These are phyloP conservation scores for Spodoptera littoralis DNA, from an alignment of 2,888 invertebrate species.

Conservation along the genomic window DNA sequence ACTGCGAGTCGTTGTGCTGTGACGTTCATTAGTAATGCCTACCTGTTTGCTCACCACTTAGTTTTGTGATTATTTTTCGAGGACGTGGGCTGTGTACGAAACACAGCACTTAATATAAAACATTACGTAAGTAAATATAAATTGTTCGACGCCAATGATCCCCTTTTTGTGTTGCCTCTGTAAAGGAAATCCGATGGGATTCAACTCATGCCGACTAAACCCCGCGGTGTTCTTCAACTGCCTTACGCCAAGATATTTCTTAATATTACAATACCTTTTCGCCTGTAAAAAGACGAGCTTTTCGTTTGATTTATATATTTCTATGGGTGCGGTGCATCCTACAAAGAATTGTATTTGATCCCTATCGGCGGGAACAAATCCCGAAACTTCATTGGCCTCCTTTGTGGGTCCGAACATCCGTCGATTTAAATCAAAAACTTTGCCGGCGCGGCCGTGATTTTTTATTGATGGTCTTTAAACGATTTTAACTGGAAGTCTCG, in stretches of 20 bases:
- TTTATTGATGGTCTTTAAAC: constrained; percentile 56
- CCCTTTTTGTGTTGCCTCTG: too few species aligned
- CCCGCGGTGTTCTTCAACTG: background rate
- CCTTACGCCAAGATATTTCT: constrained; percentile 7
- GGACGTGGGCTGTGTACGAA: too few species aligned
- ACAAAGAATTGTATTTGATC: constrained; percentile 35
- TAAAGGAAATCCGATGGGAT: too few species aligned
- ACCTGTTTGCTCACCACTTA: background rate
- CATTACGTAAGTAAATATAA: too few species aligned
- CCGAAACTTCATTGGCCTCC: constrained; percentile 22
- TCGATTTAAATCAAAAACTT: constrained; percentile 60
- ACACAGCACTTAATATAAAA: too few species aligned
- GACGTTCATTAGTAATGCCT: background rate
- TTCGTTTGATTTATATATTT: constrained; percentile 47
- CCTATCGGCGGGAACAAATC: constrained; percentile 20
- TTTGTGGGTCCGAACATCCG: constrained; percentile 42
- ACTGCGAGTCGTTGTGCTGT: constrained; percentile 31
- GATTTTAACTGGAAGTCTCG: constrained; percentile 49
- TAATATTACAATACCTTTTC: constrained; percentile 19
- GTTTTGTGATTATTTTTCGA: background rate
- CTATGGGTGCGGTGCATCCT: constrained; percentile 25
- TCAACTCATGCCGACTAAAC: too few species aligned
- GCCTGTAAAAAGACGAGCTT: constrained; percentile 30
- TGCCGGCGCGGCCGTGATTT: constrained; percentile 35
- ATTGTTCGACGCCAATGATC: too few species aligned